phyloP scores from a whole-genome alignment of 2,797 vertebrate genomes.

The Macropodus opercularis region DNA sequence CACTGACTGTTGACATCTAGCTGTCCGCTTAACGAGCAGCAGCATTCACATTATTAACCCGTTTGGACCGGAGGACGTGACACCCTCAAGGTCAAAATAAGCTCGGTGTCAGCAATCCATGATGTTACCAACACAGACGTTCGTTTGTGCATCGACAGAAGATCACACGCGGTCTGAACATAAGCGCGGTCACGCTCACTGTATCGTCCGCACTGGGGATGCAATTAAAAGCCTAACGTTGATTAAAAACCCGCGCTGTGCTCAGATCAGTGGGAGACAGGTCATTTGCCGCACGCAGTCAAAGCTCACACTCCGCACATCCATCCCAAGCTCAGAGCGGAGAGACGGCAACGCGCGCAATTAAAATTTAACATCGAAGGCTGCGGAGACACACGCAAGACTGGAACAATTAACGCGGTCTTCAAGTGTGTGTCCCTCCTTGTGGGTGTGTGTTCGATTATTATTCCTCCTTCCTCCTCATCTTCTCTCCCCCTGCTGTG shows the following conservation, averaged over 20 bases:
- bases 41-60: slow-evolving; percentile 12
- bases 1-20: slow-evolving; percentile 19
- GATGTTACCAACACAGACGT: background rate
- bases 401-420: slow-evolving; percentile 63
- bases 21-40: slow-evolving; percentile 15
- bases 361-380: slow-evolving; percentile 67
- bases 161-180: slow-evolving; percentile 21
- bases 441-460: background rate
- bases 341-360: slow-evolving; percentile 53
- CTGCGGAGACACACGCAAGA: slow-evolving; percentile 51
- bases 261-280: slow-evolving; percentile 46
- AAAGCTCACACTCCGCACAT: slow-evolving; percentile 14
- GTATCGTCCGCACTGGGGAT: slow-evolving; percentile 38
- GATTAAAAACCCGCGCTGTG: slow-evolving; percentile 62
- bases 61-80: slow-evolving; percentile 9
- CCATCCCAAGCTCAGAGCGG: slow-evolving; percentile 11
- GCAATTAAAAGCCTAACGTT: slow-evolving; percentile 53
- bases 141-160: slow-evolving; percentile 11
- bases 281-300: slow-evolving; percentile 55
- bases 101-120: background rate
- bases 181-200: slow-evolving; percentile 22
- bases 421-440: slow-evolving; percentile 7
- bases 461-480: slow-evolving; percentile 17
- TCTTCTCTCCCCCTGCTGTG: slow-evolving; percentile 37
- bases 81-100: slow-evolving; percentile 18